Evolutionary conservation across 1,140 invertebrate genomes (phyloP), one percentile per base, ranked within the genome.

Genomic region (Catajapyx aquilonaris): DNA sequence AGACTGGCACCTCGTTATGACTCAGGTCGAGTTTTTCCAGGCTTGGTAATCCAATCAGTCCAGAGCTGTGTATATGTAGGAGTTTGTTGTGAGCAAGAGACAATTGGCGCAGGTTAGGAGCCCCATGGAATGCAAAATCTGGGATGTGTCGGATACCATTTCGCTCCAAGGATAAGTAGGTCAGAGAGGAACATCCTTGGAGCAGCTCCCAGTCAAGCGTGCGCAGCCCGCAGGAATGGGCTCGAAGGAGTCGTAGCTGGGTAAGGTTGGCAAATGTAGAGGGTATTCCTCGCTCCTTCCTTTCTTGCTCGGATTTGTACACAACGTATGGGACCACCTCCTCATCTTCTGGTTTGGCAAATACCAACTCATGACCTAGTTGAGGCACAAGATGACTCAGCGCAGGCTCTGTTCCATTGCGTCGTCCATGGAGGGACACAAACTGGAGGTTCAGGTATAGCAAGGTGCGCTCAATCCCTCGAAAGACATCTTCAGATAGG

Each of bases 191-290:
- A 2, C 76, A 48, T 11, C 69, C 69, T 38, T 73, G 65, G 46
- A 76, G 74, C 65, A 75, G 71, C 48, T 74, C 67, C 70, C 72
- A 75, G 36, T 66, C 64, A 38, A 76, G 51, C 43, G 69, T 61
- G 42, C 64, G 60, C 16, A 76, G 43, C 17, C 64, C 55, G 44
- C 73, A 76, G 18, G 59, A 54, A 15, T 61, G 59, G 2, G 73
- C 61, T 42, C 70, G 52, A 22, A 76, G 45, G 34, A 72, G 61
- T 20, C 61, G 56, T 11, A 76, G 49, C 37, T 54, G 54, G 19
- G 52, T 51, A 37, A 73, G 60, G 13, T 62, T 65, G 23, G 63
- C 61, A 44, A 76, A 73, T 17, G 62, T 48, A 18, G 56, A 48
- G 52, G 62, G 42, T 28, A 50, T 48, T 15, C 55, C 47, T 37